Conservation (phyloP, 2,888 invertebrate species). For the Macaria notata region DNA sequence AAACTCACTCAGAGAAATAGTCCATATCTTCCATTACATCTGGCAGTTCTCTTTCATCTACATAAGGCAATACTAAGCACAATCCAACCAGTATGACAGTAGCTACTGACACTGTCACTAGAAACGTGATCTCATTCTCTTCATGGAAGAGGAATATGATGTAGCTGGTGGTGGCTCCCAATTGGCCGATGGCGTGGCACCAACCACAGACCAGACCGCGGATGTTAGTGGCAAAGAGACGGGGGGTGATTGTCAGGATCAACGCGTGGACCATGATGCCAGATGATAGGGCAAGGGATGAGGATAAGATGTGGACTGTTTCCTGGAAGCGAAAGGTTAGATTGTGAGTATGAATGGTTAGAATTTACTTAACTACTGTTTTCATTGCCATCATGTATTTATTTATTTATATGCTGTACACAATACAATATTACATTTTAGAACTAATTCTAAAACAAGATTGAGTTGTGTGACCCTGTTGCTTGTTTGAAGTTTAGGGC, state of each 20-base stretch:
- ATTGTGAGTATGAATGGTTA: too few species aligned
- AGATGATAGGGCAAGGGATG: slow-evolving; percentile 54
- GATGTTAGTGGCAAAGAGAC: slow-evolving; percentile 63
- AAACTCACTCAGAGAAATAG: slow-evolving; percentile 67
- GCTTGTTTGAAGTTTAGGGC: too few species aligned
- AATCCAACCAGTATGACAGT: slow-evolving; percentile 45
- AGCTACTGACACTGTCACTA: slow-evolving; percentile 43
- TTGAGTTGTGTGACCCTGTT: too few species aligned
- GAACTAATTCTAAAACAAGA: too few species aligned
- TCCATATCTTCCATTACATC: slow-evolving; percentile 72
- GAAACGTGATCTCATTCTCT: slow-evolving; percentile 41
- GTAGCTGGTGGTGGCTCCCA: slow-evolving; percentile 62
- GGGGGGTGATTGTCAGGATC: slow-evolving; percentile 61
- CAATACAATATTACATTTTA: too few species aligned
- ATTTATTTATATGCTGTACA: too few species aligned
- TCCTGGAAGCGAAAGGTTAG: slow-evolving; percentile 45
- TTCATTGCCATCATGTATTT: too few species aligned
- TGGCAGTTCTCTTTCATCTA: slow-evolving; percentile 68
- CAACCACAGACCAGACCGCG: slow-evolving; percentile 61
- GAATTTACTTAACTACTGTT: too few species aligned
- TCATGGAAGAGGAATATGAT: slow-evolving; percentile 50
- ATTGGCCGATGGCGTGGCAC: slow-evolving; percentile 62
- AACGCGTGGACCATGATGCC: slow-evolving; percentile 55
- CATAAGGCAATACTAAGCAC: slow-evolving; percentile 56
- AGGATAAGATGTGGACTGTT: slow-evolving; percentile 40